Evolutionary conservation across 2,113 vertebrate genomes (phyloP).

Genomic region (Misgurnus mizolepis): DNA sequence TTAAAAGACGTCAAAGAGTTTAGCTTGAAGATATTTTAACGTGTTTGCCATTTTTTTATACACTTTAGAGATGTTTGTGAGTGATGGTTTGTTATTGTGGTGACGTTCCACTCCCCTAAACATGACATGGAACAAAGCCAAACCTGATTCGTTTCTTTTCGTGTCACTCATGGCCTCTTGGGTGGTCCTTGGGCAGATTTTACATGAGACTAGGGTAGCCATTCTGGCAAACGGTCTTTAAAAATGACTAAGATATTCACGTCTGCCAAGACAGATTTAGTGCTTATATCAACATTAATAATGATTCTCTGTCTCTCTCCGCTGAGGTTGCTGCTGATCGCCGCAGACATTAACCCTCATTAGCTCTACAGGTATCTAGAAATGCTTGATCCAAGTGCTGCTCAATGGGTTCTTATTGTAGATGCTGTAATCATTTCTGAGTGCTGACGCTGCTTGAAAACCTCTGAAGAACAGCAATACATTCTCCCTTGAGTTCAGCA

Average conservation of each 20-base stretch:
- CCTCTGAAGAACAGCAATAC: slow-evolving; percentile 1
- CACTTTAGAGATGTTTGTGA: too few relatives aligned
- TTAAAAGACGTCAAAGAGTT: too few relatives aligned
- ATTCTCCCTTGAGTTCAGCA: slow-evolving; percentile 1
- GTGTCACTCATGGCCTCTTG: too few relatives aligned
- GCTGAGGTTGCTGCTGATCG: slow-evolving; percentile 11
- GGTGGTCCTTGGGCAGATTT: too few relatives aligned
- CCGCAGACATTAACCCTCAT: slow-evolving; percentile 9
- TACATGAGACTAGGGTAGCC: too few relatives aligned
- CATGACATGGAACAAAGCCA: too few relatives aligned
- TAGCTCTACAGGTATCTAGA: slow-evolving; percentile 10
- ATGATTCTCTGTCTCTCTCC: background rate
- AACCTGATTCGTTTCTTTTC: too few relatives aligned
- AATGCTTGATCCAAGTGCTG: background rate
- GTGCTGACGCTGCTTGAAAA: background rate
- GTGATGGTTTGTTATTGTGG: too few relatives aligned
- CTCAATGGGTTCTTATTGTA: background rate
- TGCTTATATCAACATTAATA: background rate
- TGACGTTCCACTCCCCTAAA: too few relatives aligned
- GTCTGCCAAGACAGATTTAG: background rate
- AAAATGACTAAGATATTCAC: too few relatives aligned
- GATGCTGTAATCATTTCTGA: background rate
- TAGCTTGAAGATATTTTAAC: too few relatives aligned
- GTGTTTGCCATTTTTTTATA: too few relatives aligned
- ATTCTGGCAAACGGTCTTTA: background rate